Conservation (phyloP, 1,140 invertebrate species). For the Pseudachorutes palmiensis region DNA sequence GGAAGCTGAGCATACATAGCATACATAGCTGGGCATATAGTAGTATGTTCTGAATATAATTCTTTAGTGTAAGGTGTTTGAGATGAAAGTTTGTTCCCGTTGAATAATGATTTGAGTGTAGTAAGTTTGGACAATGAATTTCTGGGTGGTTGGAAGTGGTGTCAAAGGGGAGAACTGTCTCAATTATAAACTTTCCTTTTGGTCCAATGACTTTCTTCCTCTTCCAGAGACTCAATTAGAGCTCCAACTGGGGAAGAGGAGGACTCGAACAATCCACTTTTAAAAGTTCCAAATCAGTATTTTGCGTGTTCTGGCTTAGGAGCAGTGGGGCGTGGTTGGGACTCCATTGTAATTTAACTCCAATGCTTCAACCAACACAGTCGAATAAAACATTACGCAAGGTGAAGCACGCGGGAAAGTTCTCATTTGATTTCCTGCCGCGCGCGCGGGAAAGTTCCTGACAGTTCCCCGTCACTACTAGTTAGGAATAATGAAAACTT, state of each 20-base stretch:
- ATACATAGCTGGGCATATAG: no score
- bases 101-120: neutral
- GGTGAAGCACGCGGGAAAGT: neutral
- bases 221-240: constrained; percentile 2
- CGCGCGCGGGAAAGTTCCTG: neutral
- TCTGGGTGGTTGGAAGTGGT: no score
- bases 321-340: neutral
- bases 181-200: constrained; percentile 13
- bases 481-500: neutral
- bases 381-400: neutral
- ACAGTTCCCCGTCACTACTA: neutral
- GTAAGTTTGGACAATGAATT: no score
- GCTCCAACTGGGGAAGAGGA: neutral
- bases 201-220: constrained; percentile 7
- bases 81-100: neutral
- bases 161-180: neutral
- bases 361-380: neutral
- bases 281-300: constrained; percentile 1
- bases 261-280: neutral
- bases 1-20: no score
- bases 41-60: no score
- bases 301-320: neutral
- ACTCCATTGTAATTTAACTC: neutral
- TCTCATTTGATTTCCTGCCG: neutral
- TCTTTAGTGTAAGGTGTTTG: no score